Conservation (phyloP, 2,888 invertebrate genomes). For the Dasypolia templi region DNA sequence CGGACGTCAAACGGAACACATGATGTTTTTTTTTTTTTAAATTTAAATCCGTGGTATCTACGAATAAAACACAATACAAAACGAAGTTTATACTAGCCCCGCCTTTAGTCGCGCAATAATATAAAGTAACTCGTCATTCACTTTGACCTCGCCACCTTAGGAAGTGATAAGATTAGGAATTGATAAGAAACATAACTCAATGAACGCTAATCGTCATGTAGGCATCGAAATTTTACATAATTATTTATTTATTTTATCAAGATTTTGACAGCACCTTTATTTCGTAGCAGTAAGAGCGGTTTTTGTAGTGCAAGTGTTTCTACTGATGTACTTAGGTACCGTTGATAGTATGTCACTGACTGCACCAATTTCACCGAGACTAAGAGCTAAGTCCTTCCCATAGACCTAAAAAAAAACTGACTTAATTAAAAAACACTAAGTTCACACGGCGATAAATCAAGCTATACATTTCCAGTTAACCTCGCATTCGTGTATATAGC, state of each 20-base stretch:
- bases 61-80: too few species aligned
- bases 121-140: slow-evolving; percentile 36
- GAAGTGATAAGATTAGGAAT: slow-evolving; percentile 50
- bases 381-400: background rate
- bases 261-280: background rate
- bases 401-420: background rate
- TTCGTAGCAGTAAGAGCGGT: background rate
- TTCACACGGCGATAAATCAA: too few species aligned
- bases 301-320: background rate
- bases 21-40: too few species aligned
- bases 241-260: background rate
- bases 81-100: too few species aligned
- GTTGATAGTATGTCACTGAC: background rate
- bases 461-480: too few species aligned
- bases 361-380: background rate
- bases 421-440: background rate
- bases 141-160: slow-evolving; percentile 54
- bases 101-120: slow-evolving; percentile 43
- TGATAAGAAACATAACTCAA: slow-evolving; percentile 50
- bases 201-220: slow-evolving; percentile 16
- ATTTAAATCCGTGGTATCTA: too few species aligned
- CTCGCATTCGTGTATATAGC: too few species aligned
- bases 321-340: too few species aligned
- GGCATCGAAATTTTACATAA: background rate
- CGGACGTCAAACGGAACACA: too few species aligned